A percentile compares a stretch with the other conserved stretches of the same genome.
phyloP scores from a whole-genome alignment of 2,888 invertebrate genomes.

The Cenopis cana region DNA sequence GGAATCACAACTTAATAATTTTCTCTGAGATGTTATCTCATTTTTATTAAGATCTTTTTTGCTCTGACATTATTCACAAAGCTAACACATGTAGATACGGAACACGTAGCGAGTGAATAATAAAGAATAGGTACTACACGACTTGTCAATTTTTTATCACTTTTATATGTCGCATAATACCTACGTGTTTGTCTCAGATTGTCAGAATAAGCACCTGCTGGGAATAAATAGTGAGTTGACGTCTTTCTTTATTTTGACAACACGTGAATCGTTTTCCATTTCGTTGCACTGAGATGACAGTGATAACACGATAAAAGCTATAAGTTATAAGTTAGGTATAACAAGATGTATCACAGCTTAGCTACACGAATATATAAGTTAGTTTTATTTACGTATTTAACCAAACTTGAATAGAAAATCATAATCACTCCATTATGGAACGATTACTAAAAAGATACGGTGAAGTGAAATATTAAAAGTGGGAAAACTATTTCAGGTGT shows the following conservation, averaged over 20 bases:
- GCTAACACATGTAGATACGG: conserved; percentile 69
- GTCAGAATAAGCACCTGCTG: conserved; percentile 41
- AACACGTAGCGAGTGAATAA: conserved; percentile 61
- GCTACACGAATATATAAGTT: too few relatives aligned
- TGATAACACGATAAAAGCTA: background rate
- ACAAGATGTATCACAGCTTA: too few relatives aligned
- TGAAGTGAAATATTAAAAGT: conserved; percentile 45
- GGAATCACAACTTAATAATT: conserved; percentile 82
- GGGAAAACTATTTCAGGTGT: conserved; percentile 70
- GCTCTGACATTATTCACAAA: conserved; percentile 73
- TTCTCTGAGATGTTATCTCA: conserved; percentile 82
- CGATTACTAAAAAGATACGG: conserved; percentile 17
- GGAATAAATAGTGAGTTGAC: conserved; percentile 32
- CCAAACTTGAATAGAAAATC: too few relatives aligned
- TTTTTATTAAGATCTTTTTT: conserved; percentile 81
- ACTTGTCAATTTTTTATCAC: conserved; percentile 44
- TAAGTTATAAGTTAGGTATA: too few relatives aligned
- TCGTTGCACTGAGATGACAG: background rate
- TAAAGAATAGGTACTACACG: conserved; percentile 50
- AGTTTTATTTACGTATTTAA: too few relatives aligned
- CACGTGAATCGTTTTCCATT: background rate
- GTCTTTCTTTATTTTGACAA: conserved; percentile 15
- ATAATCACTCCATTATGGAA: too few relatives aligned
- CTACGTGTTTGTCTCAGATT: conserved; percentile 42
- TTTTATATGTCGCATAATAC: conserved; percentile 41